Evolutionary conservation across 2,888 invertebrate genomes (phyloP).

Genomic region (Tenthredo amoena): DNA sequence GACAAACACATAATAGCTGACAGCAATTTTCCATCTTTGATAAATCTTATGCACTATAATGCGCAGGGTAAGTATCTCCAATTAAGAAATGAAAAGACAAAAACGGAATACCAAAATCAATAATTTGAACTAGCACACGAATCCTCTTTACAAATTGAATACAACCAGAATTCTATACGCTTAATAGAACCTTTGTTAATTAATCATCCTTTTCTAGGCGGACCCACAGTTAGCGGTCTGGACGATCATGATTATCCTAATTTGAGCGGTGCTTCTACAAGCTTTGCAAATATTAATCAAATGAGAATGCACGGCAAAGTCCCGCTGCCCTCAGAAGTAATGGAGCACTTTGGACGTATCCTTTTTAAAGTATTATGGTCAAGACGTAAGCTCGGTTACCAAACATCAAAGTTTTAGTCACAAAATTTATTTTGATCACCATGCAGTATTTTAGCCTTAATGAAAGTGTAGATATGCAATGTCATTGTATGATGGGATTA

Average conservation of each 20-base stretch:
- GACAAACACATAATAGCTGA: constrained; percentile 87
- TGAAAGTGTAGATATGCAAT: constrained; percentile 89
- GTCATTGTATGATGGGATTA: constrained; percentile 97
- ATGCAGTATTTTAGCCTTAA: constrained; percentile 55
- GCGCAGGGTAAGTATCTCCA: constrained; percentile 73
- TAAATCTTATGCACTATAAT: constrained; percentile 81
- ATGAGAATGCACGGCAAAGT: constrained; percentile 90
- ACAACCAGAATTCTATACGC: neutral
- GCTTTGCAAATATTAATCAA: constrained; percentile 86
- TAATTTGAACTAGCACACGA: neutral
- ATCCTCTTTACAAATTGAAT: constrained; percentile 19
- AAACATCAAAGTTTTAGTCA: neutral
- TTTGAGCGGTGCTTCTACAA: constrained; percentile 85
- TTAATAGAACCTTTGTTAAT: neutral
- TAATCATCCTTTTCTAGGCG: constrained; percentile 79
- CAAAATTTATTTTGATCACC: constrained; percentile 12
- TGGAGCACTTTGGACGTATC: constrained; percentile 97
- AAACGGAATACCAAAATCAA: neutral
- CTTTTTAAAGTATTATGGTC: constrained; percentile 77
- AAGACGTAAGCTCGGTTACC: neutral
- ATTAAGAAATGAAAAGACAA: neutral
- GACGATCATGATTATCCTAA: constrained; percentile 95
- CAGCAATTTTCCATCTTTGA: constrained; percentile 85
- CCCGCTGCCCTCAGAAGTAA: constrained; percentile 94
- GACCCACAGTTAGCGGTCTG: constrained; percentile 93